Evolutionary conservation across 2,888 invertebrate species (phyloP), one percentile per base, ranked within the genome.

Genomic region (Dasysyrphus albostriatus): DNA sequence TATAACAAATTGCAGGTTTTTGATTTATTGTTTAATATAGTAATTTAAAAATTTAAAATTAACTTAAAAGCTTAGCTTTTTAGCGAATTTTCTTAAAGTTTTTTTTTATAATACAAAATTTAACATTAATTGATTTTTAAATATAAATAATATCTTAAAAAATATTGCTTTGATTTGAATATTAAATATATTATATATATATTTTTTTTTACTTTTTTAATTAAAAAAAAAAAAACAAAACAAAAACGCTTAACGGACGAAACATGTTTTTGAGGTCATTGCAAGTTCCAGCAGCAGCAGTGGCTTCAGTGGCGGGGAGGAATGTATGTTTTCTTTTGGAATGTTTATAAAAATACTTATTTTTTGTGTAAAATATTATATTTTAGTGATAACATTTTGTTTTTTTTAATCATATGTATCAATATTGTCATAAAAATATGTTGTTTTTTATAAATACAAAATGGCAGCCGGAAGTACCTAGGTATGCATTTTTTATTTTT

Each of bases 391-490:
- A 84, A 70, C 49, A 74, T 79, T 72, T 61, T 69, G 34, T 56
- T n/a, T 3, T 59, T 61, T 49, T 54, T 29, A 42, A 72, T 67
- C 49, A 67, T 58, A 54, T 76, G 49, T 65, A 58, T 83, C 59
- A 85, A 85, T 85, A 85, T 85, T 85, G 85, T 85, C 85, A 85
- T 85, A 81, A 85, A 85, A 85, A 85, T 85, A 81, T 72, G 70
- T 58, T 32, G 39, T 69, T 63, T 69, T 61, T 42, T 51, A 44
- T 69, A 14, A 37, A 76, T 76, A 59, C 58, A 81, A 85, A 85
- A 85, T 85, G 85, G 85, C 85, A 85, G 81, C 85, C 85, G 85
- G 85, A 85, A 80, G 75, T 84, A 72, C 34, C 49, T 63, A 54
- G 54, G 24, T 54, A 44, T 75, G 75, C 76, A 42, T 56, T 67